These are phyloP conservation scores for Vireo griseus DNA, from an alignment of 2,797 vertebrate species.

Conservation along the genomic window DNA sequence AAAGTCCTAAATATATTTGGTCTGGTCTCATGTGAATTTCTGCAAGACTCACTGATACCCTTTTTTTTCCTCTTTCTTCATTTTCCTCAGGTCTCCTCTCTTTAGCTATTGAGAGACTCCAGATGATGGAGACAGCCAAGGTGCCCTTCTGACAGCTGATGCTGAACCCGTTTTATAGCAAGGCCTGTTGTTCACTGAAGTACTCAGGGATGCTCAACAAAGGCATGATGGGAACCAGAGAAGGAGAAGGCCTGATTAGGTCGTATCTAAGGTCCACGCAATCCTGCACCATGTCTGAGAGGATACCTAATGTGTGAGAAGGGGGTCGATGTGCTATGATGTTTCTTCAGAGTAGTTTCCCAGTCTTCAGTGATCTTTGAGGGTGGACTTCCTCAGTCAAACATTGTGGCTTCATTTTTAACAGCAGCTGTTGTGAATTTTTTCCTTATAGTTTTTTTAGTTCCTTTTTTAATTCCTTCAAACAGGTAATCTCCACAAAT, in stretches of 20 bases:
- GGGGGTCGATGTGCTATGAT: accelerated
- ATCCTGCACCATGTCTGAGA: neutral
- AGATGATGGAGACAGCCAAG: neutral
- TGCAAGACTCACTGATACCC: neutral
- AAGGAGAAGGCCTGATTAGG: accelerated
- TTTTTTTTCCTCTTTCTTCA: neutral
- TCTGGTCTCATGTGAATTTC: neutral
- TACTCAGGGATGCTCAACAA: neutral
- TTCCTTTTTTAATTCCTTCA: neutral
- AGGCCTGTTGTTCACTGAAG: neutral
- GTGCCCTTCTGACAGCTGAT: neutral
- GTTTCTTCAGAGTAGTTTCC: neutral
- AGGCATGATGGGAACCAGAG: neutral
- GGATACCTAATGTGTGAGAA: neutral
- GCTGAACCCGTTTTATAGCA: neutral
- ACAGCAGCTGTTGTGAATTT: neutral
- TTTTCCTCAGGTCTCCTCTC: neutral
- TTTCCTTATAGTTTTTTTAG: neutral
- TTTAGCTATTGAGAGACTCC: neutral
- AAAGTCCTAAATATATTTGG: neutral
- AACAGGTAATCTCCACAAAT: neutral
- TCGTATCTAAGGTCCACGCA: neutral
- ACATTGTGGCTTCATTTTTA: neutral
- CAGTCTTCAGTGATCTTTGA: neutral
- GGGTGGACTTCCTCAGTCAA: neutral